Base-by-base conservation (phyloP, 2,797 vertebrate genomes). In the Amazona ochrocephala region DNA sequence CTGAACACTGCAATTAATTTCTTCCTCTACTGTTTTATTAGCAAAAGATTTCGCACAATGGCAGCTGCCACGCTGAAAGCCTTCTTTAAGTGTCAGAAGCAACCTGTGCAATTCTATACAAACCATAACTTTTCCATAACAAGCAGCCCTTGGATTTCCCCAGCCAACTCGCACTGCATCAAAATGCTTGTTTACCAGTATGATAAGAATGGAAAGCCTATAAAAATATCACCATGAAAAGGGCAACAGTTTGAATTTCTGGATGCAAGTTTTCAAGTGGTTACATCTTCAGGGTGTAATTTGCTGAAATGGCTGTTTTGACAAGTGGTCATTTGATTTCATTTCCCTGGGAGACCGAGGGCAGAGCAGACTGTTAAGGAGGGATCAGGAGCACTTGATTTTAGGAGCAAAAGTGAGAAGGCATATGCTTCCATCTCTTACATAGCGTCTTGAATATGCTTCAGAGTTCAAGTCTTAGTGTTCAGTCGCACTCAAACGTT, bases 11-110 rank as follows among this genome's bases (percentile, higher is more conserved):
- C 99, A 3, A 99, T 99, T 98, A 99, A 99, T 97, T 99, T 99
- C 98, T 99, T 99, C 97, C 98, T 99, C 73, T 99, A 99, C 96
- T 99, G 99, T 96, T 99, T 99, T 97, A 99, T 99, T 96, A 99
- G 99, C 98, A 99, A 99, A 98, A 98, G 99, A 17, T 99, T 99
- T 97, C 98, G 99, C 62, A 98, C 98, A 67, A 99, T 99, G 99
- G 99, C 99, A 3, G 98, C 99, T 47, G 98, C 98, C 13, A 99
- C 98, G 3, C 97, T 99, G 87, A 98, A 98, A 91, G 98, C 99
- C 87, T 98, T 99, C 94, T 98, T 98, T 96, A 99, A 98, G 95
- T 98, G 98, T 88, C 98, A 99, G 97, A 98, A 99, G 95, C 98
- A 99, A 3, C 98, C 98, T 1, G 97, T 97, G 2, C 99, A 98